Base-by-base conservation (phyloP, 1,140 invertebrate species). In the Heliconius melpomene region DNA sequence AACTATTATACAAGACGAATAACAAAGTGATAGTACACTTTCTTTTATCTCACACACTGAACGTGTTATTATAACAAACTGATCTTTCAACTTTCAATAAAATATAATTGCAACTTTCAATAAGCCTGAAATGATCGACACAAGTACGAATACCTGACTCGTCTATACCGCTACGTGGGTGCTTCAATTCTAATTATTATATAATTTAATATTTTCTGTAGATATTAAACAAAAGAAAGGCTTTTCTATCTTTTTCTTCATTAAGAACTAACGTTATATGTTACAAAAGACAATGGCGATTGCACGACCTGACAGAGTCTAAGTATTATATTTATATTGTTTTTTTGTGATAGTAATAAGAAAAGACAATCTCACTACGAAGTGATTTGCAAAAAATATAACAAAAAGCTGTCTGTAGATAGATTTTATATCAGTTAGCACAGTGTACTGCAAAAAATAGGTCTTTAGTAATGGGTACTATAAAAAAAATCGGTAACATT, bases 401-500 rank as follows among this genome's bases (percentile, higher is more conserved):
- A 66, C 13, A 66, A 66, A 66, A 26, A 66, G 13, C 23, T 29
- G 11, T 66, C 60, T 23, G 11, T 18, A 66, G 23, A 66, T 26
- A 60, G n/a, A 11, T 60, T 26, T 66, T 11, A 20, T 29, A 66
- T 66, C 54, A 57, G 20, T 57, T 57, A 57, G n/a, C n/a, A 6
- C 60, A 26, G 60, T 66, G 60, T 2, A 13, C 3, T 26, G 60
- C 23, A 66, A 66, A 66, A 66, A 66, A 29, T 66, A 66, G 60
- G 60, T 66, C 60, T 66, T 66, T 66, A 60, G 7, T 11, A 60
- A 11, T 66, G 16, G 3, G 26, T 26, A 26, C 11, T 66, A 11
- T 29, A 66, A 66, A 29, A 66, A 66, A 16, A 66, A 66, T 66
- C 60, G 11, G 23, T 66, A 60, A 29, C 60, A 66, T 66, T 66